phyloP scores from a whole-genome alignment of 2,888 invertebrate genomes.

The Pristionchus mayeri region DNA sequence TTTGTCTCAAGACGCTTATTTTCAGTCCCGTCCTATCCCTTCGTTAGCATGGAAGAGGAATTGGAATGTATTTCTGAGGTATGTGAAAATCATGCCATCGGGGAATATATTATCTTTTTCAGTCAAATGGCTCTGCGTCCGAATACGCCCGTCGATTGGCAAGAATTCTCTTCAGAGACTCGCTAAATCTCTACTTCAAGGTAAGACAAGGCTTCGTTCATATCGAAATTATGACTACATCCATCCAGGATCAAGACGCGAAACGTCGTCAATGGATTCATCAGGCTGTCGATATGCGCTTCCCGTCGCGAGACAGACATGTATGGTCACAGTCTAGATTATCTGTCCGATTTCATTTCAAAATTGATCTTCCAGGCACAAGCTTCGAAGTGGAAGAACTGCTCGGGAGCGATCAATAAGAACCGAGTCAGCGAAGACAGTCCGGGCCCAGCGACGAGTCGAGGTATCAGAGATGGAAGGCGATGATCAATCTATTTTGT shows the following conservation, averaged over 20 bases:
- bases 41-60: conserved; percentile 57
- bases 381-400: conserved; percentile 66
- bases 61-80: conserved; percentile 55
- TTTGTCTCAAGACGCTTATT: not conserved
- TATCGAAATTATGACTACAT: not conserved
- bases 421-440: conserved; percentile 57
- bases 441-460: not conserved
- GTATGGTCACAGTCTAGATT: not conserved
- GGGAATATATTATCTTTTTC: not conserved
- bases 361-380: conserved; percentile 50
- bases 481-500: not conserved
- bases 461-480: not conserved
- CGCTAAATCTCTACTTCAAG: conserved; percentile 65
- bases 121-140: conserved; percentile 56
- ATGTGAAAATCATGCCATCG: too few relatives aligned
- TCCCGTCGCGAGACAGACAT: conserved; percentile 62
- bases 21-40: conserved; percentile 57
- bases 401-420: conserved; percentile 66
- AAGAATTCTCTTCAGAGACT: conserved; percentile 60
- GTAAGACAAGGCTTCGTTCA: conserved; percentile 22
- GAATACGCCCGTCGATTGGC: conserved; percentile 64
- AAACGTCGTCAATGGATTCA: conserved; percentile 65
- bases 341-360: not conserved
- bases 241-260: conserved; percentile 60
- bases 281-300: conserved; percentile 66